Evolutionary conservation across 1,140 invertebrate species (phyloP).

Genomic region (Drosophila pallidifrons): DNA sequence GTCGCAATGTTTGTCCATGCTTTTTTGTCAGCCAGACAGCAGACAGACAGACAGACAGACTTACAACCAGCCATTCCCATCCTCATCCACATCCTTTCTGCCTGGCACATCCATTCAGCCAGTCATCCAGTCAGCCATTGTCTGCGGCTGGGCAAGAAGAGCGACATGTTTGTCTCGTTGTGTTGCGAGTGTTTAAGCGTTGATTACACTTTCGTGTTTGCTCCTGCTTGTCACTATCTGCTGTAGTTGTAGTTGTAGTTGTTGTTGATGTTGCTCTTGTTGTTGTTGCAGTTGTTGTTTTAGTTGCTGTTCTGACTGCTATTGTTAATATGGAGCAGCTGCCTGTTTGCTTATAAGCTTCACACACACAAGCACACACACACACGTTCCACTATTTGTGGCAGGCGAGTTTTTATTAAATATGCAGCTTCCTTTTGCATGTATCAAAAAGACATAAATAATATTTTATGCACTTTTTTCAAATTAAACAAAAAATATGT

Average conservation of each 20-base stretch:
- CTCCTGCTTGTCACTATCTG: conserved; percentile 70
- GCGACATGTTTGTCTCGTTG: conserved; percentile 63
- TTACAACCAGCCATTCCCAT: conserved; percentile 15
- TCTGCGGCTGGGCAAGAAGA: conserved; percentile 38
- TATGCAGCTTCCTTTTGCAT: conserved; percentile 1
- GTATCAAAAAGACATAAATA: neutral
- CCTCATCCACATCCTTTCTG: conserved; percentile 11
- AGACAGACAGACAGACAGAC: conserved; percentile 17
- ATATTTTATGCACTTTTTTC: neutral
- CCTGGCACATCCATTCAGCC: neutral
- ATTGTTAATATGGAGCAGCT: conserved; percentile 34
- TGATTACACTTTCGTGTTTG: conserved; percentile 82
- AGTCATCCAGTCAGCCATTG: conserved; percentile 37
- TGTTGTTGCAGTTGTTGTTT: conserved; percentile 20
- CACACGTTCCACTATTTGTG: neutral
- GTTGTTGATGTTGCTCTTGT: conserved; percentile 35
- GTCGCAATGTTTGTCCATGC: conserved; percentile 80
- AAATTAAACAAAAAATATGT: neutral
- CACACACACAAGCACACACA: conserved; percentile 2
- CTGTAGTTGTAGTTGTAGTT: conserved; percentile 40
- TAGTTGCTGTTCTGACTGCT: conserved; percentile 16
- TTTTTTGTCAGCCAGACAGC: conserved; percentile 51
- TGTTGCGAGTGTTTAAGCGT: conserved; percentile 81
- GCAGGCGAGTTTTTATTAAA: conserved; percentile 7
- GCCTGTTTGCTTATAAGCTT: conserved; percentile 24